Percentiles rank a stretch among this genome's conserved stretches.
phyloP scores from a whole-genome alignment of 2,888 invertebrate species.

The Micropterix aruncella region DNA sequence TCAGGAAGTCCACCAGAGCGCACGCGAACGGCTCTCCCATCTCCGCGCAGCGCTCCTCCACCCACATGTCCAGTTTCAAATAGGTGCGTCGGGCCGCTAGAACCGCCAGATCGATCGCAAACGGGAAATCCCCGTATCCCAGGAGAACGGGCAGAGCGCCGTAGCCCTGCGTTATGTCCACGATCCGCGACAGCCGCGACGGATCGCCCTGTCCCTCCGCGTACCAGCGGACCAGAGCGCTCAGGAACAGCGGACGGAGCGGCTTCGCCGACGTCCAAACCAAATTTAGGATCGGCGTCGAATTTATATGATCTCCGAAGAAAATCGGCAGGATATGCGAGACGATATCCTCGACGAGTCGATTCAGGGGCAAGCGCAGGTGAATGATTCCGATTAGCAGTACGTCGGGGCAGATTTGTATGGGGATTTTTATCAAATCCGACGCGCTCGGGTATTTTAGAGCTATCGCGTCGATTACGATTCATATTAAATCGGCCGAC shows the following conservation, averaged over 20 bases:
- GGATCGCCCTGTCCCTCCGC: slow-evolving; percentile 70
- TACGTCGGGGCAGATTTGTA: slow-evolving; percentile 80
- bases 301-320: slow-evolving; percentile 77
- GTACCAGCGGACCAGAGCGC: slow-evolving; percentile 86
- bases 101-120: slow-evolving; percentile 86
- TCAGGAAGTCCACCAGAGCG: slow-evolving; percentile 60
- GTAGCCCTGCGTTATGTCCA: slow-evolving; percentile 80
- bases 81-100: slow-evolving; percentile 82
- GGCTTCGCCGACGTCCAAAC: slow-evolving; percentile 78
- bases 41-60: slow-evolving; percentile 78
- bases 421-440: slow-evolving; percentile 71
- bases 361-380: slow-evolving; percentile 52
- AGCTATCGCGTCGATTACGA: slow-evolving; percentile 63
- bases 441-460: slow-evolving; percentile 57
- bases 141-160: slow-evolving; percentile 72
- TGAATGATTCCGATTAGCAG: slow-evolving; percentile 69
- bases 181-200: slow-evolving; percentile 65
- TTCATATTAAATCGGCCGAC: slow-evolving; percentile 68
- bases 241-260: slow-evolving; percentile 52
- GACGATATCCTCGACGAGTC: slow-evolving; percentile 61
- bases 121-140: slow-evolving; percentile 57
- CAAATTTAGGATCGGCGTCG: slow-evolving; percentile 71
- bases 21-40: slow-evolving; percentile 67
- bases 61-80: slow-evolving; percentile 85
- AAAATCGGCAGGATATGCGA: slow-evolving; percentile 69